phyloP scores from a whole-genome alignment of 1,140 invertebrate species.

The Anagrus nilaparvatae region DNA sequence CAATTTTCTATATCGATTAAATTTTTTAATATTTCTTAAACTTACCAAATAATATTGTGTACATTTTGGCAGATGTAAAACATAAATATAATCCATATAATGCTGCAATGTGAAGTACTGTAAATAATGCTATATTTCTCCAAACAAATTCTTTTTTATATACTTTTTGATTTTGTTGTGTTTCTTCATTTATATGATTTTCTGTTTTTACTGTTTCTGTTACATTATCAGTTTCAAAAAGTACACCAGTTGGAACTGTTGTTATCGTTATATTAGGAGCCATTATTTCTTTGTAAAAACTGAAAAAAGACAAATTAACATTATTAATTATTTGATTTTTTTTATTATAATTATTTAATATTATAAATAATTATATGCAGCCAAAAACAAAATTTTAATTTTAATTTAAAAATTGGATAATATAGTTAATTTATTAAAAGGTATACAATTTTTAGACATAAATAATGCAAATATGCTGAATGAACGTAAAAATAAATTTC shows the following conservation, averaged over 20 bases:
- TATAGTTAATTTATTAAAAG: no score
- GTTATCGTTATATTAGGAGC: constrained; percentile 52
- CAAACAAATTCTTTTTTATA: constrained; percentile 67
- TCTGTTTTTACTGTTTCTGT: constrained; percentile 24
- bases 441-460: no score
- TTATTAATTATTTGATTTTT: no score
- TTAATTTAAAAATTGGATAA: no score
- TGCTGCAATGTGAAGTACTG: constrained; percentile 74
- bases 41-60: constrained; percentile 70
- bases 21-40: no score
- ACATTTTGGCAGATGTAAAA: constrained; percentile 66
- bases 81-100: constrained; percentile 76
- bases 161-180: constrained; percentile 25
- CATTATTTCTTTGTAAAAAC: constrained; percentile 43
- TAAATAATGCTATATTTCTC: constrained; percentile 83
- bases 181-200: no score
- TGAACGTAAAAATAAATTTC: no score
- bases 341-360: no score
- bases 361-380: no score
- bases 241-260: constrained; percentile 47
- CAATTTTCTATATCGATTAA: neutral
- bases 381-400: no score
- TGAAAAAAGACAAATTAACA: no score
- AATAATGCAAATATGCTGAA: no score
- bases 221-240: constrained; percentile 54